Evolutionary conservation across 2,797 vertebrate genomes (phyloP), one percentile per base, ranked within the genome.

Genomic region (Acipenser transmontanus): DNA sequence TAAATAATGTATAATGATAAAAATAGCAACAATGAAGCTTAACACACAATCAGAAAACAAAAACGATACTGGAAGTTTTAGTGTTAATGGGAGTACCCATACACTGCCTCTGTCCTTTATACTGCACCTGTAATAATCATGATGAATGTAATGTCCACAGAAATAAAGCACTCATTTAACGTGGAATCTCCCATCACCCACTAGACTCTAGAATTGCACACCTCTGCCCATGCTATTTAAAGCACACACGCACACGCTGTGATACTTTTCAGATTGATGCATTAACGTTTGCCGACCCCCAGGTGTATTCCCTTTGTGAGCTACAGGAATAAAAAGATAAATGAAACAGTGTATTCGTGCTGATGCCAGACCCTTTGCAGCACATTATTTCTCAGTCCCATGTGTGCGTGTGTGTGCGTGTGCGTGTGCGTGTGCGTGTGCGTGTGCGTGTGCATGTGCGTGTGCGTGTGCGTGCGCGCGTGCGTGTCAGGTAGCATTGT

Each of bases 141-240:
- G 85, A 89, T 84, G 71, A 85, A 87, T 85, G 77, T 72, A 81
- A 77, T 69, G 78, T 84, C 80, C 78, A 73, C 76, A 60, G 74
- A 75, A 83, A 79, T 76, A 83, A 85, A 80, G 77, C 78, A 82
- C 74, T 80, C 82, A 65, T 81, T 78, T 82, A 74, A 85, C 81
- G 82, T 71, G 70, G 71, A 70, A 75, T 75, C 74, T 76, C 69
- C 78, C 64, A 69, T 79, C 77, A 85, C 82, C 79, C 80, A 82
- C 81, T 77, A 74, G 77, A 76, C 59, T 72, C 77, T 80, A 77
- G 80, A 79, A 72, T 75, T 68, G 70, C 10, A 50, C 49, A 13
- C 73, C 71, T 77, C 60, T 11, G 17, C 62, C 59, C 69, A 65
- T 50, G 64, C 68, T 65, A 71, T 73, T 74, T 79, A 75, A 78